Conservation (phyloP, 2,888 invertebrate species). For the Sphecodes monilicornis region DNA sequence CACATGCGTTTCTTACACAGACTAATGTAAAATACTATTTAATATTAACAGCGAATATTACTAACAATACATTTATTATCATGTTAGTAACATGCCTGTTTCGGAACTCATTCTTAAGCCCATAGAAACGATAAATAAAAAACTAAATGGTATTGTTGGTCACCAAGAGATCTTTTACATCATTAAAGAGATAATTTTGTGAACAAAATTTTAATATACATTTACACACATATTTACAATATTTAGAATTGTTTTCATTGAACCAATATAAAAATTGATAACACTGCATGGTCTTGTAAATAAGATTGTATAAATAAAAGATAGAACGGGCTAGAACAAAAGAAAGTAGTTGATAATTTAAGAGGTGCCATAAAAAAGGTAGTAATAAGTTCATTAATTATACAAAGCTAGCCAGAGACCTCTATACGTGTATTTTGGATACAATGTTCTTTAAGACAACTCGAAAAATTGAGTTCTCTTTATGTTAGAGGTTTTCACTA, state of each 20-base stretch:
- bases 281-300: too few relatives aligned
- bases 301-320: too few relatives aligned
- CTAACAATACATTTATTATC: neutral
- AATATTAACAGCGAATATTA: neutral
- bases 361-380: neutral
- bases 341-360: too few relatives aligned
- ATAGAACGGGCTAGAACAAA: too few relatives aligned
- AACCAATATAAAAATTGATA: too few relatives aligned
- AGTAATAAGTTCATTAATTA: neutral
- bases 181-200: too few relatives aligned
- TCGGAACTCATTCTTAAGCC: too few relatives aligned
- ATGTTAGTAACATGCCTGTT: too few relatives aligned
- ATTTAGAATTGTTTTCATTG: too few relatives aligned
- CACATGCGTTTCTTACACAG: neutral
- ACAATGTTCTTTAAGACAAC: neutral
- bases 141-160: too few relatives aligned
- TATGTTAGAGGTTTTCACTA: neutral
- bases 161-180: too few relatives aligned
- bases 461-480: neutral
- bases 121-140: too few relatives aligned
- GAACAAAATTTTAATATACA: neutral
- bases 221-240: neutral
- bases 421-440: neutral
- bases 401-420: neutral
- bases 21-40: neutral